Evolutionary conservation across 2,113 vertebrate genomes (phyloP).

Genomic region (Ochotona curzoniae): DNA sequence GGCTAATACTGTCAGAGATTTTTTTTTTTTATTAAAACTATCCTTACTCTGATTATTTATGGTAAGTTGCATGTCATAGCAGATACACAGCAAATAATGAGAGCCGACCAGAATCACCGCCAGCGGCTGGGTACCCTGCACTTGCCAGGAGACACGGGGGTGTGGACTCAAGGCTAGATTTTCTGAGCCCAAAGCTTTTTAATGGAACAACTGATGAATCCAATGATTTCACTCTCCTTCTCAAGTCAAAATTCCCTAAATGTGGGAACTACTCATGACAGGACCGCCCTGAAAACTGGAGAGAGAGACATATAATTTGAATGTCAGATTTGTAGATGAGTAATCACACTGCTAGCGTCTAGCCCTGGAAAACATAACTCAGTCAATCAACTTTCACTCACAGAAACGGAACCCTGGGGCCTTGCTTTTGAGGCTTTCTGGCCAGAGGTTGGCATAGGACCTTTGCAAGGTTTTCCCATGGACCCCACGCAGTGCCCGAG

Average conservation of each 20-base stretch:
- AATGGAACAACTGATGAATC: neutral
- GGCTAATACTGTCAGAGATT: neutral
- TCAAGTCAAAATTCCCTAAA: neutral
- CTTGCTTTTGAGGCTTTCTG: neutral
- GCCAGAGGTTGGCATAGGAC: neutral
- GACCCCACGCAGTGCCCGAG: neutral
- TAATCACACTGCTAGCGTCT: neutral
- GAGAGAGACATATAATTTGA: neutral
- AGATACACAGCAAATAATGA: neutral
- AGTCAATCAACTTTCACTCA: neutral
- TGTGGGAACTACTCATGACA: neutral
- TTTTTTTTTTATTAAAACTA: conserved; percentile 8
- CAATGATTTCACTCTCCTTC: neutral
- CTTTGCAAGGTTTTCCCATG: neutral
- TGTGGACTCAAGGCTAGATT: neutral
- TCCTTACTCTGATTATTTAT: neutral
- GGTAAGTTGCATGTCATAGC: neutral
- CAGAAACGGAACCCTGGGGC: neutral
- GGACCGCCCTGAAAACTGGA: neutral
- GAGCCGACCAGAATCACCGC: neutral
- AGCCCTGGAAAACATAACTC: neutral
- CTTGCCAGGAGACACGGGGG: neutral
- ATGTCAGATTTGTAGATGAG: neutral
- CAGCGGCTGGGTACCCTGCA: neutral
- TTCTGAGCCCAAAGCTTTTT: neutral